These are phyloP conservation scores for Mythimna impura DNA, from an alignment of 2,888 invertebrate species.

Conservation along the genomic window DNA sequence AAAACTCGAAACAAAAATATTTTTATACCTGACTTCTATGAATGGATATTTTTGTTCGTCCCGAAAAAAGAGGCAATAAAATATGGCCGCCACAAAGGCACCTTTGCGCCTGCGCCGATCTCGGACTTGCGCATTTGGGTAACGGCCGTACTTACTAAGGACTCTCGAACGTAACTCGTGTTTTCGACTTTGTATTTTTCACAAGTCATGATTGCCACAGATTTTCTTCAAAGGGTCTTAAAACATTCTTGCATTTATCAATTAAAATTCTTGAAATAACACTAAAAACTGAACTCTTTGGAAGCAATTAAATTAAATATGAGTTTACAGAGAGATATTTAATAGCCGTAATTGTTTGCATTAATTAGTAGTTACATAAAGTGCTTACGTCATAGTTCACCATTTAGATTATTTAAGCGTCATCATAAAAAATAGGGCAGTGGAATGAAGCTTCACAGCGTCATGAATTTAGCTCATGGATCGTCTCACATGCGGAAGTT, in stretches of 20 bases:
- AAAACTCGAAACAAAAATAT: constrained; percentile 73
- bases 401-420: background rate
- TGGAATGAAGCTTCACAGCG: background rate
- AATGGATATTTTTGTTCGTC: constrained; percentile 85
- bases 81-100: constrained; percentile 88
- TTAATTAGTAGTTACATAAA: background rate
- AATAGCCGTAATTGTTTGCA: background rate
- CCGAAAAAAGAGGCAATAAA: constrained; percentile 83
- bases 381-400: background rate
- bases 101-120: constrained; percentile 84
- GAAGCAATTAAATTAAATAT: background rate
- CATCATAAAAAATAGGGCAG: background rate
- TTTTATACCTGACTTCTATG: constrained; percentile 88
- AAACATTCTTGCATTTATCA: background rate
- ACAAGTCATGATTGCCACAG: background rate
- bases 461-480: background rate
- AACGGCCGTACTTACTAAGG: constrained; percentile 46
- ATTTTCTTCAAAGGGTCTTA: background rate
- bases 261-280: background rate
- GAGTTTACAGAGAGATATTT: too few relatives aligned
- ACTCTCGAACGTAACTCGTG: constrained; percentile 50
- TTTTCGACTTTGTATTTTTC: background rate
- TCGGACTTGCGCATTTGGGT: constrained; percentile 84
- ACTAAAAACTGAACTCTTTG: background rate
- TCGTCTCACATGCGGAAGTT: background rate